phyloP scores from a whole-genome alignment of 2,888 invertebrate species.

The Mesopsocus fuscifrons region DNA sequence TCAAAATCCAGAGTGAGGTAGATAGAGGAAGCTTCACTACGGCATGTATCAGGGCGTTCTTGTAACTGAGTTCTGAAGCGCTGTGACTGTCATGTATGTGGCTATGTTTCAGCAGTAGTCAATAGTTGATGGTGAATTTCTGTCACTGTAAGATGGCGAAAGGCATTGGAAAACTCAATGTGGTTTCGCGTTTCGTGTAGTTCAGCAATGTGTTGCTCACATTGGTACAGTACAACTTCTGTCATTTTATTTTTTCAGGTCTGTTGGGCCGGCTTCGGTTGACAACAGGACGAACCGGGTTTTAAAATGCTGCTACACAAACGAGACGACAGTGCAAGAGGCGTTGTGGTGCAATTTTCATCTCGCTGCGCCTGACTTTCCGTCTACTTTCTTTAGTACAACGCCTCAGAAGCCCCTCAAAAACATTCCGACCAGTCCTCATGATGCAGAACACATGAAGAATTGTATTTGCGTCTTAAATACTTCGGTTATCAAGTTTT shows the following conservation, averaged over 20 bases:
- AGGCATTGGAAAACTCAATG: no score
- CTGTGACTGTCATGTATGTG: no score
- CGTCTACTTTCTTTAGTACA: constrained; percentile 14
- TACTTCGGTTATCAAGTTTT: constrained; percentile 54
- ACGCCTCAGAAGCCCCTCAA: constrained; percentile 25
- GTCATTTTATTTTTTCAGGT: constrained; percentile 28
- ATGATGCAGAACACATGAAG: constrained; percentile 34
- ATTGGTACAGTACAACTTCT: no score
- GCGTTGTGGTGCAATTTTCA: constrained; percentile 49
- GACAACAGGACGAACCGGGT: constrained; percentile 17
- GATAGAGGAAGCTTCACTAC: no score
- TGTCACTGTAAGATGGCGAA: no score
- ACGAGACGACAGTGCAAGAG: constrained; percentile 64
- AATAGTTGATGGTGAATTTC: no score
- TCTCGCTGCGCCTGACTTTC: constrained; percentile 15
- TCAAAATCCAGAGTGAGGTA: no score
- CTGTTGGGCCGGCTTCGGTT: constrained; percentile 33
- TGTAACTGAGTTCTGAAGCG: no score
- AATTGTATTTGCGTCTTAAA: constrained; percentile 56
- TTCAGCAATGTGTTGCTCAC: no score
- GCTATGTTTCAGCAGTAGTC: no score
- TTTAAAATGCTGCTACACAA: constrained; percentile 45
- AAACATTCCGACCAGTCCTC: constrained; percentile 15
- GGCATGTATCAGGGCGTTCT: no score
- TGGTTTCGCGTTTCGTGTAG: no score